Conservation (phyloP, 2,113 vertebrate genomes). For the Heliornis fulica region DNA sequence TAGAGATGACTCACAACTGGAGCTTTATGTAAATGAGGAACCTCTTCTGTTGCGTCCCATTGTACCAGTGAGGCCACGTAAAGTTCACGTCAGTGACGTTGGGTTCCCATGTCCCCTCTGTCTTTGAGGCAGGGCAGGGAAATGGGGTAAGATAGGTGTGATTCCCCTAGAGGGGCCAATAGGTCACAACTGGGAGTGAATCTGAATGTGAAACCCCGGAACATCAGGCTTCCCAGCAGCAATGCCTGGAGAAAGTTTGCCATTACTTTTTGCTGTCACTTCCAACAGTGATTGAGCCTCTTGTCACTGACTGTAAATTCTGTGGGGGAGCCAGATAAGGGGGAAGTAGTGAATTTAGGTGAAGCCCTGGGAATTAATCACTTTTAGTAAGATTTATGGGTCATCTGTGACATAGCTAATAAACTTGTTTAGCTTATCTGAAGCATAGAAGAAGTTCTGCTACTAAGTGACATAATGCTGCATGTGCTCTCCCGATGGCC, state of each 20-base stretch:
- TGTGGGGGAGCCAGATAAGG: background rate
- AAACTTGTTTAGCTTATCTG: background rate
- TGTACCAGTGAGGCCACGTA: background rate
- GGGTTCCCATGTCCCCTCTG: background rate
- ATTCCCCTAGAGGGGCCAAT: background rate
- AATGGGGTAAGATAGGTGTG: background rate
- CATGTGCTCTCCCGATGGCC: background rate
- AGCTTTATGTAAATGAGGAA: conserved; percentile 39
- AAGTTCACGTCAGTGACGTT: background rate
- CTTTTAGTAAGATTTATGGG: background rate
- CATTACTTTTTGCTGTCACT: background rate
- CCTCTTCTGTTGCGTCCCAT: background rate
- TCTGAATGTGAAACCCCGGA: background rate
- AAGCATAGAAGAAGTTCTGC: background rate
- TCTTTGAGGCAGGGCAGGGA: background rate
- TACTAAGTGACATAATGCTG: background rate
- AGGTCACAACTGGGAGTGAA: background rate
- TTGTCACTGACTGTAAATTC: background rate
- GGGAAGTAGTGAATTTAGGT: background rate
- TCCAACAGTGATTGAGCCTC: background rate
- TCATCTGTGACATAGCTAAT: background rate
- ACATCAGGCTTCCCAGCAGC: background rate
- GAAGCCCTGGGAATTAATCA: background rate
- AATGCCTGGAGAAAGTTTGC: background rate
- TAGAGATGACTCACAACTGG: conserved; percentile 9